phyloP scores from a whole-genome alignment of 1,140 invertebrate genomes.

The Antheraea pernyi region DNA sequence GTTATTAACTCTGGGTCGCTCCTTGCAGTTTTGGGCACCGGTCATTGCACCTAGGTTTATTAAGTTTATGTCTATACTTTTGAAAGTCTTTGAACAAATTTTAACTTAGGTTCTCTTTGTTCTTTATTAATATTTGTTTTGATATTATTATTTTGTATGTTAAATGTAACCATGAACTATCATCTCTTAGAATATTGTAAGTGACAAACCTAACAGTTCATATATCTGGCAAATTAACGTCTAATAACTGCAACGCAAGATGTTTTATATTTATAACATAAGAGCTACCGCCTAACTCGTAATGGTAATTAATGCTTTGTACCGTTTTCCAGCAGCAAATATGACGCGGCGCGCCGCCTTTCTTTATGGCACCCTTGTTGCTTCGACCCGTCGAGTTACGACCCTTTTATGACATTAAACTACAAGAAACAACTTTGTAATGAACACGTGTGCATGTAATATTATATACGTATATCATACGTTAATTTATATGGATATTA shows the following conservation, averaged over 20 bases:
- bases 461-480: neutral
- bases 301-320: neutral
- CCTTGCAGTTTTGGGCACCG: too few relatives aligned
- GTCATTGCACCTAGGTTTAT: too few relatives aligned
- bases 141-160: too few relatives aligned
- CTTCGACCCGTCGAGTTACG: neutral
- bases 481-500: neutral
- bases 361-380: constrained; percentile 1
- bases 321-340: neutral
- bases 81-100: too few relatives aligned
- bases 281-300: neutral
- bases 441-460: neutral
- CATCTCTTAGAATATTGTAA: too few relatives aligned
- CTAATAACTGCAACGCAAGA: neutral
- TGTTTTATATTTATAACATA: neutral
- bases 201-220: too few relatives aligned
- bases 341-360: neutral
- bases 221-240: neutral
- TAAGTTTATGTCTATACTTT: too few relatives aligned
- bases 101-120: too few relatives aligned
- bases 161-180: too few relatives aligned
- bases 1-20: too few relatives aligned
- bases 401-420: neutral
- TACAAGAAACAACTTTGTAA: neutral
- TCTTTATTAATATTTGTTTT: too few relatives aligned